These are phyloP conservation scores for Musca domestica DNA, from an alignment of 1,140 invertebrate species.

Conservation along the genomic window DNA sequence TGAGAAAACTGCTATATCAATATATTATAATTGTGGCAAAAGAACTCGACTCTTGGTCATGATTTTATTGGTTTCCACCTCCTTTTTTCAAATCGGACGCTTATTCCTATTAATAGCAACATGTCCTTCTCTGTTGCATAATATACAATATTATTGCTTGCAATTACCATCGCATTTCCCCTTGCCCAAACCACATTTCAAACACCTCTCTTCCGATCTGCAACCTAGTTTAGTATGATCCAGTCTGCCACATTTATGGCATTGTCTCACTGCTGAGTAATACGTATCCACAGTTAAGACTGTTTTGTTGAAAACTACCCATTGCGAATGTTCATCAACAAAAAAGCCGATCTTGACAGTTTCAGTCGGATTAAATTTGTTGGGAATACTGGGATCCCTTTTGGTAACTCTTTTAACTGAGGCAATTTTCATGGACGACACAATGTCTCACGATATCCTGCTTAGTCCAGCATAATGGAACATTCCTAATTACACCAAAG, in stretches of 20 bases:
- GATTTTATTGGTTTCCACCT: too few species aligned
- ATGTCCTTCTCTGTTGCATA: too few species aligned
- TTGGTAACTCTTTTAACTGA: not conserved
- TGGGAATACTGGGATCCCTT: not conserved
- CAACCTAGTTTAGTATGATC: not conserved
- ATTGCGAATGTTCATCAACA: not conserved
- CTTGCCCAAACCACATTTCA: too few species aligned
- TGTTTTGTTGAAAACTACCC: not conserved
- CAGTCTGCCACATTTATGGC: not conserved
- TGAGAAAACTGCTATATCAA: too few species aligned
- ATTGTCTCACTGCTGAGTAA: not conserved
- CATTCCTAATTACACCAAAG: not conserved
- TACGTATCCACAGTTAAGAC: not conserved
- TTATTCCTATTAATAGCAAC: too few species aligned
- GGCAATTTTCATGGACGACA: not conserved
- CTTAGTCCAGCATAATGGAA: not conserved
- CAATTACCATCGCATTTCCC: too few species aligned
- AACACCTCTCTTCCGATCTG: not conserved
- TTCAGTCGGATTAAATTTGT: not conserved
- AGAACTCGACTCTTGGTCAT: too few species aligned
- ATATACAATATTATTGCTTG: too few species aligned
- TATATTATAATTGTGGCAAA: too few species aligned
- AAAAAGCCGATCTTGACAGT: not conserved
- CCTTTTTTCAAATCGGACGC: too few species aligned
- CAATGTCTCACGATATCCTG: not conserved